These are phyloP conservation scores for Periphyllus acericola DNA, from an alignment of 2,888 invertebrate species.

Conservation along the genomic window DNA sequence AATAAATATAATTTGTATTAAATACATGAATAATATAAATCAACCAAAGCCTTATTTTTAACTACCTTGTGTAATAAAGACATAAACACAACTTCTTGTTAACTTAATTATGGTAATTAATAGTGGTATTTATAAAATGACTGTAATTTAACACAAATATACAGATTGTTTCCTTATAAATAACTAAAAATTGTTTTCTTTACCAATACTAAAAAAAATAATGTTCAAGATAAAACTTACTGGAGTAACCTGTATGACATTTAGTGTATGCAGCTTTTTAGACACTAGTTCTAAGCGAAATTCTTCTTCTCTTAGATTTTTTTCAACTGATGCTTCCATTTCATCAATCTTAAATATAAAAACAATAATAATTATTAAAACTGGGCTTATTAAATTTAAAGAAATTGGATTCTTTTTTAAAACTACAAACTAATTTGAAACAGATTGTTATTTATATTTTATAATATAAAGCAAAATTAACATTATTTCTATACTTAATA, in stretches of 20 bases:
- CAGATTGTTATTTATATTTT: background rate
- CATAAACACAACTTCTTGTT: too few relatives aligned
- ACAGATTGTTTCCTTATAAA: too few relatives aligned
- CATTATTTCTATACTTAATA: background rate
- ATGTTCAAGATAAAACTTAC: conserved; percentile 30
- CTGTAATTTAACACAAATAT: too few relatives aligned
- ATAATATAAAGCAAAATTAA: background rate
- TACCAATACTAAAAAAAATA: too few relatives aligned
- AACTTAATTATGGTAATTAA: too few relatives aligned
- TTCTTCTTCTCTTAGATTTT: conserved; percentile 67
- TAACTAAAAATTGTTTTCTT: too few relatives aligned
- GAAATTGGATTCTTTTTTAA: background rate
- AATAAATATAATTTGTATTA: too few relatives aligned
- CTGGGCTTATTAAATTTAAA: background rate
- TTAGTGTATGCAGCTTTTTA: conserved; percentile 34
- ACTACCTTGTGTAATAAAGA: background rate
- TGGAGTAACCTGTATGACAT: conserved; percentile 51
- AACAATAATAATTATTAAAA: background rate
- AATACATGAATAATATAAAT: too few relatives aligned
- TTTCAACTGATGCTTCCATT: conserved; percentile 67
- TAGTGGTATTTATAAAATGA: too few relatives aligned
- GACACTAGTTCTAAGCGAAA: conserved; percentile 36
- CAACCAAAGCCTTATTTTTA: background rate
- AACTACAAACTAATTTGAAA: background rate
- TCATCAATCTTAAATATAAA: conserved; percentile 66